Percentiles rank a stretch among this genome's conserved stretches.
phyloP scores from a whole-genome alignment of 2,888 invertebrate genomes.

The Psococerastis gibbosa region DNA sequence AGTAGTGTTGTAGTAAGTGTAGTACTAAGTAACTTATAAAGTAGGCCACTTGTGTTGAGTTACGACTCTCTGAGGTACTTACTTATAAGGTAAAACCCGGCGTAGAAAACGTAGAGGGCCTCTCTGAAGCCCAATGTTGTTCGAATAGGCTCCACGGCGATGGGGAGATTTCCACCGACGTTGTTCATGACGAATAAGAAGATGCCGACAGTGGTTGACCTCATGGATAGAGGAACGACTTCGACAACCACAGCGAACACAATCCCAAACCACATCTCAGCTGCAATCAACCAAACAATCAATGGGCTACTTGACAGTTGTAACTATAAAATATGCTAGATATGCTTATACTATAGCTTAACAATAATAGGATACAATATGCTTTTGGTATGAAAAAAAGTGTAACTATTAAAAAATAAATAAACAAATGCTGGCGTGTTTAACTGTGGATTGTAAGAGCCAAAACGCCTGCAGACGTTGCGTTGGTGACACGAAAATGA shows the following conservation, averaged over 20 bases:
- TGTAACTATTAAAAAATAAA: no score
- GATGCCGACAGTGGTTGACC: slow-evolving; percentile 70
- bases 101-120: slow-evolving; percentile 72
- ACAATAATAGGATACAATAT: neutral
- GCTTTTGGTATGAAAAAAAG: neutral
- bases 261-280: slow-evolving; percentile 91
- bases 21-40: no score
- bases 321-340: no score
- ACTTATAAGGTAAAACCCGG: slow-evolving; percentile 74
- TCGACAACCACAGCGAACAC: slow-evolving; percentile 79
- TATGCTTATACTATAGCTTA: neutral
- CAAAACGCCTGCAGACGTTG: no score
- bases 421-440: no score
- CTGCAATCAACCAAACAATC: slow-evolving; percentile 29
- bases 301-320: no score
- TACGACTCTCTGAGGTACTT: no score
- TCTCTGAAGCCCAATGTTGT: slow-evolving; percentile 65
- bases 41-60: no score
- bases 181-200: slow-evolving; percentile 88
- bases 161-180: slow-evolving; percentile 75
- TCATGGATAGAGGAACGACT: slow-evolving; percentile 60
- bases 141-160: slow-evolving; percentile 68
- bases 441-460: no score
- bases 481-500: no score
- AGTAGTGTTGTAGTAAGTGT: no score